These are phyloP conservation scores for Drosophila testacea DNA, from an alignment of 2,888 invertebrate species.

Conservation along the genomic window DNA sequence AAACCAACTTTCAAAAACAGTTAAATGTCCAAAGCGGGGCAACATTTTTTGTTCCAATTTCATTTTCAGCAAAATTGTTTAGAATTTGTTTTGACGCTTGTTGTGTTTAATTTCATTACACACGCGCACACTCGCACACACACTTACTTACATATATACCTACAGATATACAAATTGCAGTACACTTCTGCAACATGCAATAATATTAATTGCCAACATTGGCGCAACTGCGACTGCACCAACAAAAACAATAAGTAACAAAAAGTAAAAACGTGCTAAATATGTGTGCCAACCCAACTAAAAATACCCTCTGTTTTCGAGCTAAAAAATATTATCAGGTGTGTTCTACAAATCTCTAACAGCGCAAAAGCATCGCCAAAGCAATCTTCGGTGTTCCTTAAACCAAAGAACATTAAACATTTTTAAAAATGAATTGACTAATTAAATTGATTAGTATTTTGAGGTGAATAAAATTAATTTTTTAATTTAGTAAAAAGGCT, in stretches of 20 bases:
- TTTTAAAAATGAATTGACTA: no score
- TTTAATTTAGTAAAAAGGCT: no score
- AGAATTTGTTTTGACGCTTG: constrained; percentile 74
- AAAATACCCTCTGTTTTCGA: constrained; percentile 25
- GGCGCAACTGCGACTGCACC: constrained; percentile 64
- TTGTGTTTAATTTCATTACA: constrained; percentile 76
- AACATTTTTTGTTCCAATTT: constrained; percentile 19
- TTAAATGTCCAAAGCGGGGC: constrained; percentile 8
- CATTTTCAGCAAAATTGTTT: constrained; percentile 63
- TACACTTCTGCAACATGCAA: constrained; percentile 68
- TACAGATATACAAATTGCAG: constrained; percentile 27
- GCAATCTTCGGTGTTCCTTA: no score
- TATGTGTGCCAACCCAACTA: not conserved
- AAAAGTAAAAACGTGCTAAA: constrained; percentile 11
- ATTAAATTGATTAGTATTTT: no score
- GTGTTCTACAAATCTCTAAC: no score
- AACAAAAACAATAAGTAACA: constrained; percentile 40
- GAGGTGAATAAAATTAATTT: no score
- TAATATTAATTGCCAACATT: constrained; percentile 79
- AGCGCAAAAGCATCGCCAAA: no score
- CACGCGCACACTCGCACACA: constrained; percentile 35
- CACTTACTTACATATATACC: constrained; percentile 1
- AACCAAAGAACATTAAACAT: no score
- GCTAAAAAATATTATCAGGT: no score
- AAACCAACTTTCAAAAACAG: not conserved